Conservation (phyloP, 2,888 invertebrate species). For the Phengaris arion region DNA sequence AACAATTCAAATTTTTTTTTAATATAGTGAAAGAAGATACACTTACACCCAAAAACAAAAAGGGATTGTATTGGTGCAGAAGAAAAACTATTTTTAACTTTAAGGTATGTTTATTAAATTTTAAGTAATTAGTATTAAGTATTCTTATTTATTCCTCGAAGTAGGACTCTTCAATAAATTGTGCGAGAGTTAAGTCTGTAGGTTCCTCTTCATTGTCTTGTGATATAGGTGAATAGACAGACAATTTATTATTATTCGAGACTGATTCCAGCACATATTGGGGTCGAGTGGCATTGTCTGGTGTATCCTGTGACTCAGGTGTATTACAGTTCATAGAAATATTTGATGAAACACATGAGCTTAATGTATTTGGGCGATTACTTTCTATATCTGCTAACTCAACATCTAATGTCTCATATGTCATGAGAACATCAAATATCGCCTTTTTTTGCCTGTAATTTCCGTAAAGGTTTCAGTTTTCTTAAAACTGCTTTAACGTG, state of each 20-base stretch:
- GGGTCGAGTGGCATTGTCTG: conserved; percentile 6
- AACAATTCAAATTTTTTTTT: conserved; percentile 18
- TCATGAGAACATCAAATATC: conserved; percentile 11
- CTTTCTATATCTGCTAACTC: conserved; percentile 1
- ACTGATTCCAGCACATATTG: conserved; percentile 11
- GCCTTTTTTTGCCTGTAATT: not conserved
- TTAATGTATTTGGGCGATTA: conserved; percentile 7
- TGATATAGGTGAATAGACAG: not conserved
- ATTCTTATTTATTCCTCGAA: not conserved
- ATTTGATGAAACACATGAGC: conserved; percentile 3
- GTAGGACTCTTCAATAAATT: conserved; percentile 1
- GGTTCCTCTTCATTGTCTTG: not conserved
- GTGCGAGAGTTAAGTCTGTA: conserved; percentile 3
- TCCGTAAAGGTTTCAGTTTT: conserved; percentile 6
- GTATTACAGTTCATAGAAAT: conserved; percentile 5
- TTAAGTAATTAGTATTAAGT: conserved; percentile 1
- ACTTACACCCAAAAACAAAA: not conserved
- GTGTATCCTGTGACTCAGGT: not conserved
- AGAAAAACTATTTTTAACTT: not conserved
- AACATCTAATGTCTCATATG: not conserved
- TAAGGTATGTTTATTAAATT: not conserved
- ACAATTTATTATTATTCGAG: not conserved
- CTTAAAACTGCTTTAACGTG: conserved; percentile 8
- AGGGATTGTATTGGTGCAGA: not conserved
- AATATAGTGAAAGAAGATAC: conserved; percentile 24